Base-by-base conservation (phyloP, 2,113 vertebrate genomes). In the Sinocyclocheilus grahami region DNA sequence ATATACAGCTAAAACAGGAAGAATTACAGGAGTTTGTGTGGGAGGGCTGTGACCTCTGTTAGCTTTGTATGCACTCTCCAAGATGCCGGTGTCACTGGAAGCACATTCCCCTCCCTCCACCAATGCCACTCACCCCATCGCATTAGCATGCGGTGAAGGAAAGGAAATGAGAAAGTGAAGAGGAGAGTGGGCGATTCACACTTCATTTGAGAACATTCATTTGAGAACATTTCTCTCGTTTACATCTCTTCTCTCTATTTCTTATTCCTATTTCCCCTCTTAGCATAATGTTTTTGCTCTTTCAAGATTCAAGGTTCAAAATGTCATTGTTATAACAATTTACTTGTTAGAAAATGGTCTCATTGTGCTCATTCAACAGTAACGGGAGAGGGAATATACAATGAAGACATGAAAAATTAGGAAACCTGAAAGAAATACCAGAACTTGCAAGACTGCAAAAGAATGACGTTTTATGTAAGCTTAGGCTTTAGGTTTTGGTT, bases 151-250 rank as follows among this genome's bases (percentile, higher is more conserved):
- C 85, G 10, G 46, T 37, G 71, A 81, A 63, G 62, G 46, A 86
- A 80, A 46, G 53, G 42, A 69, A 78, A 69, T 20, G 37, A 69
- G 76, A 77, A 80, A 79, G 58, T 76, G 63, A 81, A 78, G 72
- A 69, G 48, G 65, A 55, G 78, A 83, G 89, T 85, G 85, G 88
- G 78, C 83, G 77, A 87, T 78, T 83, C 77, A 76, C 78, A 74
- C 83, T 89, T 87, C 78, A 72, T 46, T 71, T 65, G 37, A 46
- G 16, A 83, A 51, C 79, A 82, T 82, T 82, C 60, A 81, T 46
- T 81, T 65, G 63, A 83, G 81, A 71, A 83, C 37, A 46, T 65
- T 67, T 53, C 27, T 63, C 58, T 69, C 24, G 37, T 77, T 82
- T 65, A 71, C 74, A 60, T 78, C 55, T 79, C 33, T n/a, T 33